Base-by-base conservation (phyloP, 1,140 invertebrate genomes). In the Achroia grisella region DNA sequence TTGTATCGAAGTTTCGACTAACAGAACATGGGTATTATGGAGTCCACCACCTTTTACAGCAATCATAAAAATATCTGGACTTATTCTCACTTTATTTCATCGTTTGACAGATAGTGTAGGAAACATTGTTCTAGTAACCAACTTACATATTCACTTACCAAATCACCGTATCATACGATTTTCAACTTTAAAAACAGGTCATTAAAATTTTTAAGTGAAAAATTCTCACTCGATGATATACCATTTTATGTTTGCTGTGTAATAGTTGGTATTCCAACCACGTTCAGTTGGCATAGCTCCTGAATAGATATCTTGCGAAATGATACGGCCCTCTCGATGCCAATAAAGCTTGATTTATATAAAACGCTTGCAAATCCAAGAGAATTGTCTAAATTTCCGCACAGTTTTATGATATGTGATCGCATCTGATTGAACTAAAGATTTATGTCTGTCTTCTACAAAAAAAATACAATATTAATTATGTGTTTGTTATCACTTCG, bases 341-440 rank as follows among this genome's bases (percentile, higher is more conserved):
- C 69, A 80, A 80, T 80, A 80, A 77, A 67, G 64, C 59, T 46
- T 73, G 73, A 77, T 80, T 80, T 80, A 75, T 77, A 71, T 62
- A 71, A 75, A 71, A 73, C 58, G 54, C 60, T 60, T 43, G 55
- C 41, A 64, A 62, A 68, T 62, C 62, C 52, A 40, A 33, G 43
- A 45, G 31, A 37, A 37, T 34, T 42, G 39, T 40, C 35, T 33
- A 43, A 39, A 49, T 48, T 48, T 29, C 15, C 14, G 10, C 14
- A 39, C 36, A 14, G 31, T 40, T 39, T 40, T 35, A 29, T 44
- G 32, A 44, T 44, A 27, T 11, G 27, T 27, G 30, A 31, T 15
- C 41, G 2, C 2, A 23, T 23, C 17, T 23, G 17, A 23, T 23
- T 23, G 17, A 2, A 23, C 6, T 23, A 2, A 6, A 23, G 17